Conservation (phyloP, 2,888 invertebrate species). For the Hydrotaea cyrtoneurina region DNA sequence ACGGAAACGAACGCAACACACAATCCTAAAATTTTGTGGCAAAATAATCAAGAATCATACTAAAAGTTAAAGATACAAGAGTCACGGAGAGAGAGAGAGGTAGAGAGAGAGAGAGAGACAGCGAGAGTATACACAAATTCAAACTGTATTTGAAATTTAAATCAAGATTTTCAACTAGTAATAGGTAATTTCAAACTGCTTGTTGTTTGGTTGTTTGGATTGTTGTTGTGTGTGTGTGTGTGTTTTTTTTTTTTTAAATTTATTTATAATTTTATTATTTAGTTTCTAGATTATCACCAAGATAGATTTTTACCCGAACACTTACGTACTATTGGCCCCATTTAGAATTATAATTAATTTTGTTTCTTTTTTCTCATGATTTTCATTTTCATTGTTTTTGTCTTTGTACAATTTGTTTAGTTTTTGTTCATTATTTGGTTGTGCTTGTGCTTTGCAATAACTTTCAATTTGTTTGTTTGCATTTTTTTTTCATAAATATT, state of each 20-base stretch:
- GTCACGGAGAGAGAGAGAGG: too few relatives aligned
- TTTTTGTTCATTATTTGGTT: too few relatives aligned
- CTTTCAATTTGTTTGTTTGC: too few relatives aligned
- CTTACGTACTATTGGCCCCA: slow-evolving; percentile 81
- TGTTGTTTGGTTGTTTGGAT: slow-evolving; percentile 5
- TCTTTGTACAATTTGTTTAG: slow-evolving; percentile 28
- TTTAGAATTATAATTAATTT: slow-evolving; percentile 67
- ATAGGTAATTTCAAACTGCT: slow-evolving; percentile 16
- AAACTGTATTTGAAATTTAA: background rate
- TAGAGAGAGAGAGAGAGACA: too few relatives aligned
- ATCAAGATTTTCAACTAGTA: background rate
- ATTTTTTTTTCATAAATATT: slow-evolving; percentile 41
- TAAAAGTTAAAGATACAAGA: background rate
- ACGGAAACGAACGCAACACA: background rate
- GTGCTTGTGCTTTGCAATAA: too few relatives aligned
- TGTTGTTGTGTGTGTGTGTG: background rate
- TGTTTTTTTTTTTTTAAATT: too few relatives aligned
- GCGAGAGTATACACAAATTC: background rate
- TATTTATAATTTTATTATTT: too few relatives aligned
- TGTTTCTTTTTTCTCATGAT: slow-evolving; percentile 61
- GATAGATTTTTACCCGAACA: slow-evolving; percentile 81
- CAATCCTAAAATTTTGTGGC: background rate
- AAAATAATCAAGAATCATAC: background rate
- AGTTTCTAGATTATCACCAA: slow-evolving; percentile 76
- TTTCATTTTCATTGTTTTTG: slow-evolving; percentile 36